phyloP scores from a whole-genome alignment of 1,140 invertebrate species.

The Drosophila malerkotliana region DNA sequence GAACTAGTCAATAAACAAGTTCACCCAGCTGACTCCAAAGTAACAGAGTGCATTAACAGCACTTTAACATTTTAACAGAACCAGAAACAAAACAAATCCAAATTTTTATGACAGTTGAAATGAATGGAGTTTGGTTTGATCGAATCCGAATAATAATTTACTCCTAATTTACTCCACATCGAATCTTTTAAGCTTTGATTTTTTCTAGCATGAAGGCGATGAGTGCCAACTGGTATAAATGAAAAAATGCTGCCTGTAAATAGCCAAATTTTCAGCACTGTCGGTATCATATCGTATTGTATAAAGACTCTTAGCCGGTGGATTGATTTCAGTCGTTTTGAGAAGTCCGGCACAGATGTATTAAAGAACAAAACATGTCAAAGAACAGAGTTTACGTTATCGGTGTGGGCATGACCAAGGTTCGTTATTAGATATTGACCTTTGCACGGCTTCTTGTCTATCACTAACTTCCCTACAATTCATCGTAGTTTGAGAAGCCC shows the following conservation, averaged over 20 bases:
- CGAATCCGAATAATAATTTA: too few species aligned
- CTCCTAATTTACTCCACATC: too few species aligned
- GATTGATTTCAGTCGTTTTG: slow-evolving; percentile 15
- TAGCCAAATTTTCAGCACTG: slow-evolving; percentile 7
- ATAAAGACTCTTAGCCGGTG: slow-evolving; percentile 18
- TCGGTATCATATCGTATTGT: slow-evolving; percentile 21
- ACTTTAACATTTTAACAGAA: too few species aligned
- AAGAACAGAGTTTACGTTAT: slow-evolving; percentile 92
- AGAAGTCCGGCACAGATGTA: slow-evolving; percentile 25
- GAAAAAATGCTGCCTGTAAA: neutral
- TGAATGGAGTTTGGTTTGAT: too few species aligned
- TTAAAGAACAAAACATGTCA: slow-evolving; percentile 79
- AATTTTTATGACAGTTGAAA: too few species aligned
- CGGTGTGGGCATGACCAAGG: slow-evolving; percentile 98
- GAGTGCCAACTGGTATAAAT: too few species aligned
- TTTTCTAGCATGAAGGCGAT: too few species aligned
- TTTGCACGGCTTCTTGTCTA: slow-evolving; percentile 33
- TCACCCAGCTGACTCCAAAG: too few species aligned
- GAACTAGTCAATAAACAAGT: too few species aligned
- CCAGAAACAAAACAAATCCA: too few species aligned
- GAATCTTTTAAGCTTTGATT: too few species aligned
- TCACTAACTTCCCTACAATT: neutral
- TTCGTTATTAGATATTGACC: slow-evolving; percentile 73
- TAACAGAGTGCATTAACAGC: too few species aligned
- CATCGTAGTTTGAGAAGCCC: slow-evolving; percentile 89